phyloP scores from a whole-genome alignment of 2,113 vertebrate species.

The Phylloscopus whistleri region DNA sequence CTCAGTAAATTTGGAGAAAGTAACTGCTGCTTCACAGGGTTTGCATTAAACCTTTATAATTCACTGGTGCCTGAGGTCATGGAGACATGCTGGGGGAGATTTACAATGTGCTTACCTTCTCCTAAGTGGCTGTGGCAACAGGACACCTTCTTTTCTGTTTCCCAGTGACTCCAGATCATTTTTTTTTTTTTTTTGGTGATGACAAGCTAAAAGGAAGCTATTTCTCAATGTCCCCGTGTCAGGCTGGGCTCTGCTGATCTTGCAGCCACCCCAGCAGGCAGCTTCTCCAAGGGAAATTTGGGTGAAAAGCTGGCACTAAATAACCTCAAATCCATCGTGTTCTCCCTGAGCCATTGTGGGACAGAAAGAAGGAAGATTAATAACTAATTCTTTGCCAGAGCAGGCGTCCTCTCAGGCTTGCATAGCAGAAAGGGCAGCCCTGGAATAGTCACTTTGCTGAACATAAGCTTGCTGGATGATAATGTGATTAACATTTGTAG shows the following conservation, averaged over 20 bases:
- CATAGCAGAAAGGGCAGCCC: neutral
- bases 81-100: neutral
- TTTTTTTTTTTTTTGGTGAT: neutral
- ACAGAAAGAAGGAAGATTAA: neutral
- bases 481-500: slow-evolving; percentile 66
- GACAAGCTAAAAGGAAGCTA: neutral
- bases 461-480: slow-evolving; percentile 31
- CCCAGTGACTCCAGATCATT: neutral
- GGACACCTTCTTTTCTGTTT: neutral
- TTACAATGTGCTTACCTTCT: neutral
- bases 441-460: slow-evolving; percentile 2
- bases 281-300: neutral
- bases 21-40: neutral
- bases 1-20: slow-evolving; percentile 27
- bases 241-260: neutral
- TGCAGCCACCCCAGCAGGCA: neutral
- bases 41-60: slow-evolving; percentile 33
- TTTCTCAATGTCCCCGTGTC: neutral
- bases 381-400: neutral
- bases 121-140: slow-evolving; percentile 24
- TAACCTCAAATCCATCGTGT: neutral
- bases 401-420: neutral
- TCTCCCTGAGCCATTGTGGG: neutral
- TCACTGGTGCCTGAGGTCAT: neutral
- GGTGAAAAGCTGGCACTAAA: neutral